Conservation (phyloP, 2,113 vertebrate genomes). For the Syngnathus floridae region DNA sequence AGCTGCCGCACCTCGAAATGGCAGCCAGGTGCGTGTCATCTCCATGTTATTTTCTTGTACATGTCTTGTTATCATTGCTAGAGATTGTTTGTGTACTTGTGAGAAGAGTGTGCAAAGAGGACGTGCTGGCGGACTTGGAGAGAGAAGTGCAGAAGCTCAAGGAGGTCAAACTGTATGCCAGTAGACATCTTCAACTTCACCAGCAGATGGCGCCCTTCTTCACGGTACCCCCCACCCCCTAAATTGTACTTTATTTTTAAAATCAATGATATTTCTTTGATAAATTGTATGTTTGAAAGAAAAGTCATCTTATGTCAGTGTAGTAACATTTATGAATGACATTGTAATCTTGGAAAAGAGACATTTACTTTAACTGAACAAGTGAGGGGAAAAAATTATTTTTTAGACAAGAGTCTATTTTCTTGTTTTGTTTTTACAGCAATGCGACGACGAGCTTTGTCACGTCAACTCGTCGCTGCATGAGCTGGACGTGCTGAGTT, state of each 20-base stretch:
- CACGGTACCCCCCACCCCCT: conserved; percentile 46
- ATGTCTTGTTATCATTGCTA: too few relatives aligned
- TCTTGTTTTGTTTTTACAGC: conserved; percentile 33
- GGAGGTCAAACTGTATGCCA: conserved; percentile 55
- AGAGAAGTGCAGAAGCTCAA: conserved; percentile 59
- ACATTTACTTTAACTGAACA: too few relatives aligned
- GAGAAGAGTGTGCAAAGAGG: conserved; percentile 66
- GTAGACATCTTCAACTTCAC: conserved; percentile 47
- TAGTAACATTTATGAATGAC: too few relatives aligned
- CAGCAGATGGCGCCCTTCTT: conserved; percentile 66
- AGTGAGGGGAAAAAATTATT: too few relatives aligned
- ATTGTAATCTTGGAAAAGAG: too few relatives aligned
- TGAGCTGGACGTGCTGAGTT: conserved; percentile 48
- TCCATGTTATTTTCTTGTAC: neutral
- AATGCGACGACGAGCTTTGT: conserved; percentile 55
- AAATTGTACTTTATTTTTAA: too few relatives aligned
- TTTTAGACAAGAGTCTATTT: too few relatives aligned
- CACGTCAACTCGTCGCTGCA: conserved; percentile 47
- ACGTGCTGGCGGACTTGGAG: conserved; percentile 64
- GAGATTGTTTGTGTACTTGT: too few relatives aligned
- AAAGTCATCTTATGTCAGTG: too few relatives aligned
- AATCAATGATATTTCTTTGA: too few relatives aligned
- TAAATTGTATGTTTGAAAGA: too few relatives aligned
- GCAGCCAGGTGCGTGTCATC: conserved; percentile 57
- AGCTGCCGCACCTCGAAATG: conserved; percentile 62